Evolutionary conservation across 2,113 vertebrate species (phyloP), one percentile per base, ranked within the genome.

Genomic region (Pteronura brasiliensis): DNA sequence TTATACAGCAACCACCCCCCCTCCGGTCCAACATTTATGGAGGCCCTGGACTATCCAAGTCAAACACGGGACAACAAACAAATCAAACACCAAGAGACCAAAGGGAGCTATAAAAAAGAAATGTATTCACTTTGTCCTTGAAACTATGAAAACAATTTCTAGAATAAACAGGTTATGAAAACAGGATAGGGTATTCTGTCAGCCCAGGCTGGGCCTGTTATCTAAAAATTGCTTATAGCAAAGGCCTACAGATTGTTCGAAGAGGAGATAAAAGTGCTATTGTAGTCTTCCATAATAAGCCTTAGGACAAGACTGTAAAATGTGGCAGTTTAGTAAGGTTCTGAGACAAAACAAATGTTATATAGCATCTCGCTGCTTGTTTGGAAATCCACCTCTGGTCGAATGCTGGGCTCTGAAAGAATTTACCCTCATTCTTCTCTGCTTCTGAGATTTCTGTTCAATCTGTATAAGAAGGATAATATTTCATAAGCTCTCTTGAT

Each of bases 81-180:
- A 97, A 96, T 97, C 96, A 98, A 96, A 95, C 80, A 96, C 17
- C 76, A 85, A 87, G 93, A 97, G 97, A 96, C 97, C 96, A 96
- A 97, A 97, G 94, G 88, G 93, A 98, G 94, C 96, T 44, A 98
- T 96, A 97, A 97, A 97, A 96, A 96, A 90, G 96, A 96, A 97
- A 97, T 89, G 65, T 86, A 93, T 96, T 97, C 96, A 96, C 85
- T 83, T 91, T 98, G 97, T 95, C 94, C 97, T 98, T 96, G 95
- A 95, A 97, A 97, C 94, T 93, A 96, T 96, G 94, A 98, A 98
- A 98, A 97, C 96, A 98, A 96, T 98, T 96, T 97, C 92, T 98
- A 96, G 93, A 97, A 93, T 90, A 95, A 98, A 88, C 90, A 96
- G 90, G 42, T 97, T 96, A 93, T 81, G 55, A 97, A 97, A 98